A percentile compares a stretch with the other conserved stretches of the same genome.
Evolutionary conservation across 2,888 invertebrate genomes (phyloP).

Genomic region (Eilema griseolum): DNA sequence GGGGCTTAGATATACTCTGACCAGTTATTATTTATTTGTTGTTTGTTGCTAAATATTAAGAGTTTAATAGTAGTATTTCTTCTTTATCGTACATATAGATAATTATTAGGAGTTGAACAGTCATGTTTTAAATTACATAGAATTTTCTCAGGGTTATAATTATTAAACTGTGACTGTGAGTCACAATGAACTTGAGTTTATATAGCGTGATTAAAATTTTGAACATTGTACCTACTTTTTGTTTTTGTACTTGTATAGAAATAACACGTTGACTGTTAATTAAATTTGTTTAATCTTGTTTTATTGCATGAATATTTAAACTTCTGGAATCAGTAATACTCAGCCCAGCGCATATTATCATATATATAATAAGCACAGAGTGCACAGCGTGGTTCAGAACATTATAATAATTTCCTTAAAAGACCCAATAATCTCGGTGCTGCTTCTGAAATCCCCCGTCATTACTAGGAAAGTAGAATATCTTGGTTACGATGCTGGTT

Average conservation of each 20-base stretch:
- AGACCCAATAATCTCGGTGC: neutral
- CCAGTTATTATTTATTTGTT: neutral
- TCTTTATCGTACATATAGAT: neutral
- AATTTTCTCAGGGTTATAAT: constrained; percentile 22
- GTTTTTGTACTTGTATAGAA: neutral
- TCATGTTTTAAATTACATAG: neutral
- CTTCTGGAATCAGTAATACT: neutral
- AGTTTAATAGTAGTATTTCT: too few relatives aligned
- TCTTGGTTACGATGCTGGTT: too few relatives aligned
- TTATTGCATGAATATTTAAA: neutral
- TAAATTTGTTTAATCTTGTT: neutral
- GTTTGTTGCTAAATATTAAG: neutral
- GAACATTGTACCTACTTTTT: constrained; percentile 1
- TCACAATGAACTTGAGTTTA: neutral
- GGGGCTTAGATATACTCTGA: neutral
- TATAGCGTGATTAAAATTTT: constrained; percentile 3
- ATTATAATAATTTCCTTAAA: neutral
- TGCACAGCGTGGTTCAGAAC: too few relatives aligned
- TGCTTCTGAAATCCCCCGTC: neutral
- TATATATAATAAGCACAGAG: neutral
- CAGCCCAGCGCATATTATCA: neutral
- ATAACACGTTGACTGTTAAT: neutral
- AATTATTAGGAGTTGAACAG: neutral
- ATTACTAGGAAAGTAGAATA: too few relatives aligned
- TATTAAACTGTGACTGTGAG: constrained; percentile 7